A percentile compares a stretch with the other conserved stretches of the same genome.
Evolutionary conservation across 2,797 vertebrate genomes (phyloP).

Genomic region (Brotogeris chrysoptera): DNA sequence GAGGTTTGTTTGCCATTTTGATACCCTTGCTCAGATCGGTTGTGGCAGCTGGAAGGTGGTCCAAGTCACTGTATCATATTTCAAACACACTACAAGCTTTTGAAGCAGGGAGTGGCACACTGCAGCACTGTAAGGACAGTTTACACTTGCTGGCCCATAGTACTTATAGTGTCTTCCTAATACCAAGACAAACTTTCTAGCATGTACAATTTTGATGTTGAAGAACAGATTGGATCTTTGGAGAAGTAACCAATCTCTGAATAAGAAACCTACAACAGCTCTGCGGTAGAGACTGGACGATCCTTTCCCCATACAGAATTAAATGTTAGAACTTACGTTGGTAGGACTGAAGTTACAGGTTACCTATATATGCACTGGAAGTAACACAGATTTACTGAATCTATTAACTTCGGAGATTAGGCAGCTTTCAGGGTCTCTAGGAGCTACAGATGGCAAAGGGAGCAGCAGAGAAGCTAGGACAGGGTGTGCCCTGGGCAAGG

Average conservation of each 20-base stretch:
- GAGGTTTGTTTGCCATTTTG: slow-evolving; percentile 44
- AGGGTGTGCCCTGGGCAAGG: not conserved
- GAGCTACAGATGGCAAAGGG: not conserved
- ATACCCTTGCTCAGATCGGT: not conserved
- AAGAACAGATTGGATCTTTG: not conserved
- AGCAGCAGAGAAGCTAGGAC: not conserved
- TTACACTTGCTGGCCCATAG: not conserved
- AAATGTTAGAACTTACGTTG: not conserved
- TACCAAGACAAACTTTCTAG: not conserved
- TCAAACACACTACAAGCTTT: not conserved
- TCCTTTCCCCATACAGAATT: not conserved
- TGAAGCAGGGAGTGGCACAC: not conserved
- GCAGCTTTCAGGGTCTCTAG: not conserved
- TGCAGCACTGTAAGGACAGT: not conserved
- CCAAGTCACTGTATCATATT: not conserved
- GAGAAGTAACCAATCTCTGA: not conserved
- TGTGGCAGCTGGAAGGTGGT: slow-evolving; percentile 9
- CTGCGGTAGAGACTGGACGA: not conserved
- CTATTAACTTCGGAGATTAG: not conserved
- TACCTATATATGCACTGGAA: not conserved
- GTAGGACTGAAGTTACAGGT: not conserved
- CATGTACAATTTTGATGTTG: not conserved
- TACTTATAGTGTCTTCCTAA: not conserved
- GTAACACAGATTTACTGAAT: not conserved
- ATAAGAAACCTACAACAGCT: not conserved